A percentile compares a stretch with the other conserved stretches of the same genome.
Evolutionary conservation across 2,888 invertebrate genomes (phyloP).

Genomic region (Sinodicranocentrus sp.): DNA sequence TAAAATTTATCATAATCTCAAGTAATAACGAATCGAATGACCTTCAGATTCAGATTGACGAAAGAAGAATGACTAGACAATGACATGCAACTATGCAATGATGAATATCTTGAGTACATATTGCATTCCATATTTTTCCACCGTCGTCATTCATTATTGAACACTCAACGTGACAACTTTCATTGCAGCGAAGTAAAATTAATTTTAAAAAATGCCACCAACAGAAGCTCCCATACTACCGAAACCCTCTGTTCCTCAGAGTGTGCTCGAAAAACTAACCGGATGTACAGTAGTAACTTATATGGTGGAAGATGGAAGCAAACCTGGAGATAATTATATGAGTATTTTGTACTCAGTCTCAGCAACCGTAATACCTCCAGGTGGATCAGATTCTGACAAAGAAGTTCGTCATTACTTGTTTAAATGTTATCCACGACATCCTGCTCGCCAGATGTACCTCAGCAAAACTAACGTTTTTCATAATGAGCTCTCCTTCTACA

Average conservation of each 20-base stretch:
- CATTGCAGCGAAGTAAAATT: not conserved
- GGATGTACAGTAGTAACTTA: conserved; percentile 29
- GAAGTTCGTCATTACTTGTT: conserved; percentile 46
- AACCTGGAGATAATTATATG: conserved; percentile 66
- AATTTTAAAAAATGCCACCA: not conserved
- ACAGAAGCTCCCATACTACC: not conserved
- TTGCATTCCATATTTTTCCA: too few species aligned
- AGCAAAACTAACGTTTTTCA: conserved; percentile 65
- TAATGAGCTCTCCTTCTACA: conserved; percentile 65
- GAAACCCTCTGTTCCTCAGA: not conserved
- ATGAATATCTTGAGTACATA: too few species aligned
- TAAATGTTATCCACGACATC: conserved; percentile 70
- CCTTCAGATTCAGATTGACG: too few species aligned
- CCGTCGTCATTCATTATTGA: too few species aligned
- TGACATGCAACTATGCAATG: too few species aligned
- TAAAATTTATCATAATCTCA: too few species aligned
- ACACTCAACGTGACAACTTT: too few species aligned
- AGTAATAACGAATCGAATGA: too few species aligned
- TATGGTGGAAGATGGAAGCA: conserved; percentile 20
- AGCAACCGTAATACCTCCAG: conserved; percentile 8
- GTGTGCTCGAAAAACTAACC: conserved; percentile 3
- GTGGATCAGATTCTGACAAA: not conserved
- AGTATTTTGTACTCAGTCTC: conserved; percentile 46
- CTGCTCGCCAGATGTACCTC: conserved; percentile 61
- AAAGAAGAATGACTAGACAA: too few species aligned